Evolutionary conservation across 2,797 vertebrate genomes (phyloP), one percentile per base, ranked within the genome.

Genomic region (Chromis chromis): DNA sequence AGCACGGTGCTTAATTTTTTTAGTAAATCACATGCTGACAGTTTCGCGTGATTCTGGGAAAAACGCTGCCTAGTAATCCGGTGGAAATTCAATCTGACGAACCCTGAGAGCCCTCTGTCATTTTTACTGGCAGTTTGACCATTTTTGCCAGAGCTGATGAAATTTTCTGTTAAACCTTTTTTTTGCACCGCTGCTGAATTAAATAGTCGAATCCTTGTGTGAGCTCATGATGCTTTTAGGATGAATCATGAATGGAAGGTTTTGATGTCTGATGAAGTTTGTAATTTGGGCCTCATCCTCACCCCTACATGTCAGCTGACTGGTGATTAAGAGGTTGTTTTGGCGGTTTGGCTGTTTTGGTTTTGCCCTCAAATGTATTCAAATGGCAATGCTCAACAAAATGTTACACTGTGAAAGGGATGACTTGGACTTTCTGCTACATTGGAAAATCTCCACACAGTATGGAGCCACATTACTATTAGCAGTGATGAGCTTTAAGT

Each of bases 231-330:
- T 71, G 48, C 50, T 31, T 85, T 78, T 27, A 73, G 71, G 67
- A 73, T 79, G 57, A 86, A 72, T 82, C 63, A 61, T 78, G 63
- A 73, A 79, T 70, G 76, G 71, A 76, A 57, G 61, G 61, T 79
- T 84, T 81, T 81, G 70, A 82, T 65, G 73, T 74, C 42, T 64
- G 68, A 70, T 78, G 53, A 50, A 65, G 75, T 86, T 83, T 88
- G 16, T 85, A 83, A 84, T 89, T 82, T 87, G 28, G 69, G 56
- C 17, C 33, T 79, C 73, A 64, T 70, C 60, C 25, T 59, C 63
- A 53, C 21, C 40, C 53, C 69, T 33, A 39, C 19, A 62, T 60
- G 71, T 76, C 76, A 63, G 40, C 33, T 55, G 57, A 65, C 56
- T 52, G 60, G 58, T 81, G 57, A 86, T 86, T 79, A 80, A 81